Evolutionary conservation across 2,888 invertebrate genomes (phyloP), one percentile per base, ranked within the genome.

Genomic region (Idaea straminata): DNA sequence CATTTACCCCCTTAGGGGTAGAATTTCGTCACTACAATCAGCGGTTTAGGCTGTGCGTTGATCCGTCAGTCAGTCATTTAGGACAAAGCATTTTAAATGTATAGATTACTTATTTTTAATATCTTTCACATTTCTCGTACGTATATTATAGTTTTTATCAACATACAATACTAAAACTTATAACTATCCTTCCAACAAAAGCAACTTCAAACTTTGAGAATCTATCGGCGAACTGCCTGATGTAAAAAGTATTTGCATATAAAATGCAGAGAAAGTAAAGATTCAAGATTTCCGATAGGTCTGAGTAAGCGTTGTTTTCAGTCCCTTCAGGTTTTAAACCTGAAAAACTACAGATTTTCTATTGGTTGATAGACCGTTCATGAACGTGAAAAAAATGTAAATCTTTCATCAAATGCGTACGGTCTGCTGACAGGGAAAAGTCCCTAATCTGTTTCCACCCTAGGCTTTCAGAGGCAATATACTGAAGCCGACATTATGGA

Each of bases 401-500:
- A 25, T 25, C 25, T 25, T 25, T 25, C 25, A 25, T 25, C 7
- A 13, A 47, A 47, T 47, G 47, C 7, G 6, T 10, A 47, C 13
- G 13, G 13, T 47, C 47, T 7, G 47, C 47, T 47, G 47, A 47
- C 13, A 47, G 10, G 3, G 47, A 47, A 47, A 25, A 10, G 4
- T 47, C 47, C 13, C 13, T 47, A 47, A 47, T 47, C 47, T 47
- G 13, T 47, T 47, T 47, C 61, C 63, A 69, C 66, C 67, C 69
- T 57, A 61, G 64, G 66, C 66, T 63, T 64, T 64, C 62, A 65
- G 65, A 69, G 62, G 70, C 68, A 68, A 69, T 72, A 71, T 70
- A 64, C 70, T 70, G 59, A 70, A 65, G 65, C 66, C 70, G 66
- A 69, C 69, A 74, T 82, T 84, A 85, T 82, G 80, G 80, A 74